Conservation (phyloP, 2,888 invertebrate genomes). For the Vandiemenella viatica region DNA sequence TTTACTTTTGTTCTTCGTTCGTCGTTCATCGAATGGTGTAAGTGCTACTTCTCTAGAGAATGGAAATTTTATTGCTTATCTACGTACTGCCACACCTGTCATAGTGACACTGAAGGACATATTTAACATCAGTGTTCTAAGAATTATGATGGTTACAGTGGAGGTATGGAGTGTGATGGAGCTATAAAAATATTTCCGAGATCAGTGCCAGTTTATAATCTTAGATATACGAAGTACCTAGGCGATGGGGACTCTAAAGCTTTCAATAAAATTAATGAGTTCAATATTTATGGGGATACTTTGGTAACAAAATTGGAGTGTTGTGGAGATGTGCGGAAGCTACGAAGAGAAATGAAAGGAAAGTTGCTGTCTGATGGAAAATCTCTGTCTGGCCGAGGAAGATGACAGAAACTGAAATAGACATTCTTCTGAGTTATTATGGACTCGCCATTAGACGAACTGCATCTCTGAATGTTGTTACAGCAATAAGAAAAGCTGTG, state of each 20-base stretch:
- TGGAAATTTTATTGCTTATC: no score
- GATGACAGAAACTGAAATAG: conserved; percentile 7
- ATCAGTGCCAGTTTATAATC: conserved; percentile 3
- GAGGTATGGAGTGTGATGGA: conserved; percentile 11
- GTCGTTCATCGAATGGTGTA: no score
- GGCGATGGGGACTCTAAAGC: conserved; percentile 13
- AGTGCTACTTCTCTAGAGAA: no score
- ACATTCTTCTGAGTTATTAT: conserved; percentile 11
- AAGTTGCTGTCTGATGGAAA: no score
- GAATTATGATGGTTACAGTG: conserved; percentile 6
- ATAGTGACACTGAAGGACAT: no score
- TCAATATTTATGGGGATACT: conserved; percentile 4
- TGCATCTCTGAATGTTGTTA: no score
- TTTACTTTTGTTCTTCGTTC: no score
- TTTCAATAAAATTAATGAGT: not conserved
- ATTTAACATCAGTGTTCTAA: conserved; percentile 1
- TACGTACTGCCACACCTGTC: no score
- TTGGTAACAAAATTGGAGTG: conserved; percentile 6
- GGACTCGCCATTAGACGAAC: conserved; percentile 12
- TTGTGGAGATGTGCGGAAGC: conserved; percentile 8
- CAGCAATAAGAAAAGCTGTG: no score
- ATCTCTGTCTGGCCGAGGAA: no score
- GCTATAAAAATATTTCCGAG: conserved; percentile 6
- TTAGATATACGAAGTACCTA: conserved; percentile 9
- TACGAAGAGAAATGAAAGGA: no score